Conservation (phyloP, 2,888 invertebrate genomes). For the Pachliopta kotzebuea region DNA sequence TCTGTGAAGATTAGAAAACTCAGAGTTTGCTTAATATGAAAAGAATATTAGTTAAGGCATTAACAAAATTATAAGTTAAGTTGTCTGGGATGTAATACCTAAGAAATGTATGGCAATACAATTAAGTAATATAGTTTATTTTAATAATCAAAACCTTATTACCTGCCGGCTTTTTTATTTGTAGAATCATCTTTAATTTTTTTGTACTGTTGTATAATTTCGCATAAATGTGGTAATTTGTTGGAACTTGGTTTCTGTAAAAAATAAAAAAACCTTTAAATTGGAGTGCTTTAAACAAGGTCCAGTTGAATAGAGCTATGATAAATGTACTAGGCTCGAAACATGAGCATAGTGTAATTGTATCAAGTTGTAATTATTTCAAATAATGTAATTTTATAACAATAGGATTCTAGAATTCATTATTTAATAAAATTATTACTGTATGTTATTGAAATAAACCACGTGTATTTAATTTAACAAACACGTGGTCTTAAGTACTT, state of each 20-base stretch:
- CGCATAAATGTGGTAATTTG: slow-evolving; percentile 83
- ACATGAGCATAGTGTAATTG: no score
- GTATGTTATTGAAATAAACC: slow-evolving; percentile 22
- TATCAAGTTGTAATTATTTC: not conserved
- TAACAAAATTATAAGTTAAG: no score
- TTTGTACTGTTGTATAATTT: slow-evolving; percentile 80
- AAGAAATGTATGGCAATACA: no score
- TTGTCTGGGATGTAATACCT: no score
- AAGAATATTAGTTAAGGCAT: no score
- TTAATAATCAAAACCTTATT: slow-evolving; percentile 1
- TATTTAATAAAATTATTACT: not conserved
- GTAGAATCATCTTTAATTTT: slow-evolving; percentile 48
- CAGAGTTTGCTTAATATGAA: no score
- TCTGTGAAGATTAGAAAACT: no score
- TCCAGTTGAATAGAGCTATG: no score
- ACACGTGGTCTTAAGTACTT: slow-evolving; percentile 60
- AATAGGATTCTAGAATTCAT: no score
- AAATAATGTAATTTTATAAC: no score
- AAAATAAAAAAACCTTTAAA: slow-evolving; percentile 29
- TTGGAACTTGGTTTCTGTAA: slow-evolving; percentile 83
- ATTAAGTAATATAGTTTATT: no score
- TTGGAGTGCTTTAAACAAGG: not conserved
- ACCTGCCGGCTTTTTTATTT: slow-evolving; percentile 33
- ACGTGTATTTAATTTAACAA: slow-evolving; percentile 49
- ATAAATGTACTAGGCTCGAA: no score